Percentiles rank a stretch among this genome's conserved stretches.
Conservation (phyloP, 2,113 vertebrate genomes). For the Caloenas nicobarica region DNA sequence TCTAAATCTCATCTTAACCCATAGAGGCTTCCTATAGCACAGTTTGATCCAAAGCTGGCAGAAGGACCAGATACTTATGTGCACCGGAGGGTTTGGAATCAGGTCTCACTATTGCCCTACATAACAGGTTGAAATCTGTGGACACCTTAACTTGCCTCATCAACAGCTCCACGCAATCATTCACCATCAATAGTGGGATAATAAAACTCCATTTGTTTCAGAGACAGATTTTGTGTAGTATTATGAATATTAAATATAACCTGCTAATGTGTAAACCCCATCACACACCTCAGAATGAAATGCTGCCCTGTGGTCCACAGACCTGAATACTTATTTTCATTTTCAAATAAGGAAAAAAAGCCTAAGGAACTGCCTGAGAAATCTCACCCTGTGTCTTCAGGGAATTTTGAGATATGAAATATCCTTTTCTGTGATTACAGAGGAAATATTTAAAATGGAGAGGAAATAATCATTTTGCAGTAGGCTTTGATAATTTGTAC, state of each 20-base stretch:
- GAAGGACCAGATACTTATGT: neutral
- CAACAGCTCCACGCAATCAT: neutral
- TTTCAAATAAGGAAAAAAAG: neutral
- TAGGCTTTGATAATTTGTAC: neutral
- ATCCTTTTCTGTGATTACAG: neutral
- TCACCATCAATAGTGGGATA: neutral
- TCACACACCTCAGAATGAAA: neutral
- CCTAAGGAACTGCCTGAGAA: neutral
- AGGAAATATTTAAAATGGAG: neutral
- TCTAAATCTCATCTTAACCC: neutral
- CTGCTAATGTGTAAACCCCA: neutral
- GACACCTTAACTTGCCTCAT: neutral
- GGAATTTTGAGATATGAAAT: neutral
- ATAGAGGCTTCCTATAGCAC: neutral
- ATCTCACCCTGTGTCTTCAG: neutral
- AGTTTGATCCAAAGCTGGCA: neutral
- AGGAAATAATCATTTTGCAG: neutral
- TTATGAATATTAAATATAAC: neutral
- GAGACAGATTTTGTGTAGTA: neutral
- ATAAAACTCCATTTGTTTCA: neutral
- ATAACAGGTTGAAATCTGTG: neutral
- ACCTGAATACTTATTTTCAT: neutral
- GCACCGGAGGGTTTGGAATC: neutral
- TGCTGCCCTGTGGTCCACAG: neutral
- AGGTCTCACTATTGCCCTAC: neutral